Conservation (phyloP, 2,113 vertebrate genomes). For the Austrofundulus limnaeus region DNA sequence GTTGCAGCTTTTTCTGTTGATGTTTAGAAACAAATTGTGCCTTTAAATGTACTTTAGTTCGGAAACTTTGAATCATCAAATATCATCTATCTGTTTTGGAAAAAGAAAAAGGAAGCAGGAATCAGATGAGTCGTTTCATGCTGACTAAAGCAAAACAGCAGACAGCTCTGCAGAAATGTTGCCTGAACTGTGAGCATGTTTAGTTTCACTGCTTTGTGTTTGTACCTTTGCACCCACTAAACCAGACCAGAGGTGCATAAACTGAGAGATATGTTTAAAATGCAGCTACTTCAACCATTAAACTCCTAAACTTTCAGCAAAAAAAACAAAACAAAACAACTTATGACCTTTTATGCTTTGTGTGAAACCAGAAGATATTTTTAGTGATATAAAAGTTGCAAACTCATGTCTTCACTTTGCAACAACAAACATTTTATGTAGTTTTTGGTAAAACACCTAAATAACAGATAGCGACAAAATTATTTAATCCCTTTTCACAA, state of each 20-base stretch:
- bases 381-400: too few species aligned
- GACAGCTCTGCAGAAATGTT: neutral
- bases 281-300: too few species aligned
- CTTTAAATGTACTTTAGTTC: neutral
- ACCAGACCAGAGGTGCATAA: neutral
- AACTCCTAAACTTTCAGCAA: too few species aligned
- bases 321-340: too few species aligned
- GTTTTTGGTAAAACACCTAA: too few species aligned
- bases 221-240: neutral
- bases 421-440: too few species aligned
- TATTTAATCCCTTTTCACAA: too few species aligned
- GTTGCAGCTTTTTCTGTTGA: neutral
- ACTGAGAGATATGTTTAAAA: neutral
- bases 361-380: too few species aligned
- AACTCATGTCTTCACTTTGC: neutral
- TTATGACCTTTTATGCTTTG: too few species aligned
- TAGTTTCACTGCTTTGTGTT: slow-evolving; percentile 34
- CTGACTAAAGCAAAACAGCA: slow-evolving; percentile 11
- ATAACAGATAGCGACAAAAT: too few species aligned
- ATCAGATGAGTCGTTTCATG: slow-evolving; percentile 10
- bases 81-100: neutral
- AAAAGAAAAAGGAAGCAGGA: slow-evolving; percentile 17
- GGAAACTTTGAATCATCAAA: neutral
- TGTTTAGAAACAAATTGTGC: slow-evolving; percentile 1
- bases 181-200: neutral